Base-by-base conservation (phyloP, 2,888 invertebrate genomes). In the Eulithis testata region DNA sequence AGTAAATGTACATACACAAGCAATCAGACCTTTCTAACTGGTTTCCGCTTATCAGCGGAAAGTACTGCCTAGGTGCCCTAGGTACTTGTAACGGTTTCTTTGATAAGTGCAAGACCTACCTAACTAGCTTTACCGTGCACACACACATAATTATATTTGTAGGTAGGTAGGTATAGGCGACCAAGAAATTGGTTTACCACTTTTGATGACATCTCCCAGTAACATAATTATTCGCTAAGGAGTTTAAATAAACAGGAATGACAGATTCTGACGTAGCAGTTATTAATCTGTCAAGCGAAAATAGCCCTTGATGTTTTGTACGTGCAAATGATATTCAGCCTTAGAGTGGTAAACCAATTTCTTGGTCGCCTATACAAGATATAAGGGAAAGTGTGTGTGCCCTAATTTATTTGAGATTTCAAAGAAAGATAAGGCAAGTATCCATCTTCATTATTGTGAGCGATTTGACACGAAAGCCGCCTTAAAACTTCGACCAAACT, bases 381-480 rank as follows among this genome's bases (percentile, higher is more conserved):
- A 47, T 14, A 8, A 14, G 8, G 14, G 36, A 11, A 50, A 4
- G 14, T 11, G 11, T 5, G 14, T 50, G 50, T 40, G 21, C 40
- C 49, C 12, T 47, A 37, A 21, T 21, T 58, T 7, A 2, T 40
- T 51, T 50, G 11, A 2, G 47, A 57, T 40, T 53, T 11, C 6
- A 27, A 55, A 45, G n/a, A 21, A 44, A 11, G 53, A 53, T 54
- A 11, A 43, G 14, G 21, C 54, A 14, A 40, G 11, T 37, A 8
- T 43, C 21, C 43, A 66, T 65, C 64, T 66, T 51, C 56, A 67
- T 65, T 53, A 70, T 65, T 66, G 53, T 56, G 53, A 59, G 11
- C 51, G 21, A 47, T 61, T 14, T 45, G 58, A 66, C 65, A 65
- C 62, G 55, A 67, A 63, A 21, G 2, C 21, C 2, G 21, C 21